These are phyloP conservation scores for Nebria brevicollis DNA, from an alignment of 2,888 invertebrate genomes.

Conservation along the genomic window DNA sequence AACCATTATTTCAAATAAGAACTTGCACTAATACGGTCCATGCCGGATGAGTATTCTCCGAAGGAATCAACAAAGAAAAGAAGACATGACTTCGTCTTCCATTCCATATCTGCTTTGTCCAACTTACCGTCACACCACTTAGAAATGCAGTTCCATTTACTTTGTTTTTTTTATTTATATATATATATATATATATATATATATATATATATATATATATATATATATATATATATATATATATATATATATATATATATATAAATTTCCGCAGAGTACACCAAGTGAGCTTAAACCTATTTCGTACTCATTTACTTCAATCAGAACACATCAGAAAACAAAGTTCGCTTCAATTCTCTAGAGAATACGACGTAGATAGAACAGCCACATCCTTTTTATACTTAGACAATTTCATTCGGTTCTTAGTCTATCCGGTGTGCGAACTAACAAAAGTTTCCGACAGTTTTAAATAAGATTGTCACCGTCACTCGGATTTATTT, in stretches of 20 bases:
- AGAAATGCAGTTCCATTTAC: neutral
- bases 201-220: neutral
- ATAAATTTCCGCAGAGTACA: slow-evolving; percentile 7
- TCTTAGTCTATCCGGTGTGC: neutral
- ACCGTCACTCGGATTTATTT: neutral
- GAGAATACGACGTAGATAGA: slow-evolving; percentile 2
- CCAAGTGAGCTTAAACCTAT: slow-evolving; percentile 58
- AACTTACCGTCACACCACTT: neutral
- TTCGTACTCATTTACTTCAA: slow-evolving; percentile 62
- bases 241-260: no score
- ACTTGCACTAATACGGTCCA: neutral
- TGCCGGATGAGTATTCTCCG: neutral
- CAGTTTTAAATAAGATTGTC: slow-evolving; percentile 26
- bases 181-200: slow-evolving; percentile 8
- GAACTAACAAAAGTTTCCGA: slow-evolving; percentile 7
- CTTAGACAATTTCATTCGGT: slow-evolving; percentile 20
- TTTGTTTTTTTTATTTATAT: neutral
- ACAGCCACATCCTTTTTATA: slow-evolving; percentile 15
- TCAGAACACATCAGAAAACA: slow-evolving; percentile 54
- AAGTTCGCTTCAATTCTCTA: slow-evolving; percentile 26
- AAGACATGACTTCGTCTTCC: neutral
- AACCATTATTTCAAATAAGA: neutral
- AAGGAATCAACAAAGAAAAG: neutral
- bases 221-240: slow-evolving; percentile 11
- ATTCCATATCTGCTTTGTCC: neutral